Base-by-base conservation (phyloP, 2,797 vertebrate genomes). In the Pelochelys cantorii region DNA sequence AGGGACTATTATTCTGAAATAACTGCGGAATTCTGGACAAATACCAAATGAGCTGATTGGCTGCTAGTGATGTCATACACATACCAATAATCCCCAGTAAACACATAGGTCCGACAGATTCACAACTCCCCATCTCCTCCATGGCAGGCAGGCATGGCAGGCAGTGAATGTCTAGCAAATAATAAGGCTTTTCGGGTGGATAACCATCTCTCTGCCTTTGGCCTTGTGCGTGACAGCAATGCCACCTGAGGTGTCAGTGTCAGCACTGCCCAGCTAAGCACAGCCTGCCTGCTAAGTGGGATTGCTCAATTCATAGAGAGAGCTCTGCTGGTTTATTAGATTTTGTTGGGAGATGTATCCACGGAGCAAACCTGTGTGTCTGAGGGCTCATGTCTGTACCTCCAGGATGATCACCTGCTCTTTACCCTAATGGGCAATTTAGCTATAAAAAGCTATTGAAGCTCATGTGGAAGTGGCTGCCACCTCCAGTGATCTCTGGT, bases 301-400 rank as follows among this genome's bases (percentile, higher is more conserved):
- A 62, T 12, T 11, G 52, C 37, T 81, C 79, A 29, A 55, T 55
- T 81, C 65, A 7, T 2, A 0, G 48, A 77, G 4, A 78, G n/a
- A 27, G 25, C 3, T 25, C 42, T 48, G 0, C 5, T 11, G 0
- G n/a, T 52, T 75, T 48, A 20, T 75, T 18, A n/a, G 54, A 34
- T 81, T 85, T 75, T 13, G 25, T 85, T 75, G 59, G 71, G 74
- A 71, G 34, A n/a, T 4, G 1, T 3, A 0, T 42, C 23, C 20
- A 3, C 25, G 0, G 11, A 83, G 27, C 62, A 87, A 42, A n/a
- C 5, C 37, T 4, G 0, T 0, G 0, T 42, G 27, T n/a, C 42
- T 74, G 1, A 10, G 27, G 68, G 54, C 83, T 42, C 2, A 0
- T 12, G 10, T 20, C 0, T 0, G 31, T 53, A n/a, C 22, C 25